Conservation (phyloP, 2,888 invertebrate species). For the Chymomyza procnemis region DNA sequence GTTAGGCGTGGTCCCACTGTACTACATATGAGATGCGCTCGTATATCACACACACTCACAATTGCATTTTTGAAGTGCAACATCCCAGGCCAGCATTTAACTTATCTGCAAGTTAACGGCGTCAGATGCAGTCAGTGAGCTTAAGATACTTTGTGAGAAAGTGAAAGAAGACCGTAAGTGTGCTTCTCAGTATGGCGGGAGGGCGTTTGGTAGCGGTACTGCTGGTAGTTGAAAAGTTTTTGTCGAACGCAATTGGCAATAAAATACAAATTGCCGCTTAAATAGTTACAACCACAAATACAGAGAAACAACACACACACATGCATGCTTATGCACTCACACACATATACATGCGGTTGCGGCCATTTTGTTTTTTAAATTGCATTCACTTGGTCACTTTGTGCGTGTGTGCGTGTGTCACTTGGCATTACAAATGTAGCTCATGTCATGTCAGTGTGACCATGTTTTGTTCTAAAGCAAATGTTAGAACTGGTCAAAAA, state of each 20-base stretch:
- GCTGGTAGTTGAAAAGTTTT: slow-evolving; percentile 10
- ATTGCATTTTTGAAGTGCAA: slow-evolving; percentile 36
- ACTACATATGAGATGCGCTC: neutral
- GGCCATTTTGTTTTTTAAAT: slow-evolving; percentile 4
- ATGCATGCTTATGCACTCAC: slow-evolving; percentile 23
- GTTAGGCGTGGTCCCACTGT: neutral
- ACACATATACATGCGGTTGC: neutral
- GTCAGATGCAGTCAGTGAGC: slow-evolving; percentile 28
- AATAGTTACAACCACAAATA: slow-evolving; percentile 58
- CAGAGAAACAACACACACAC: slow-evolving; percentile 18
- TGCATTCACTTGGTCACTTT: slow-evolving; percentile 1
- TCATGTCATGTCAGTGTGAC: neutral
- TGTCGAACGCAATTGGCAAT: slow-evolving; percentile 54
- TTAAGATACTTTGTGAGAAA: slow-evolving; percentile 10
- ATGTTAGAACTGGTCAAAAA: neutral
- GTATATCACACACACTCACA: neutral
- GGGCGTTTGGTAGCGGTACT: slow-evolving; percentile 3
- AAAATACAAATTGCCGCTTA: slow-evolving; percentile 72
- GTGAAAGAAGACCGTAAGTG: neutral
- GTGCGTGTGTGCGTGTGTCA: too few relatives aligned
- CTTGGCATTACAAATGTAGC: neutral
- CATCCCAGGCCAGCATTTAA: slow-evolving; percentile 50
- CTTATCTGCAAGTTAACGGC: slow-evolving; percentile 50
- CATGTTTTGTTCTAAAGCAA: slow-evolving; percentile 20
- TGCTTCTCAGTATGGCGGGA: too few relatives aligned